phyloP scores from a whole-genome alignment of 2,888 invertebrate species.

The Aporophyla nigra region DNA sequence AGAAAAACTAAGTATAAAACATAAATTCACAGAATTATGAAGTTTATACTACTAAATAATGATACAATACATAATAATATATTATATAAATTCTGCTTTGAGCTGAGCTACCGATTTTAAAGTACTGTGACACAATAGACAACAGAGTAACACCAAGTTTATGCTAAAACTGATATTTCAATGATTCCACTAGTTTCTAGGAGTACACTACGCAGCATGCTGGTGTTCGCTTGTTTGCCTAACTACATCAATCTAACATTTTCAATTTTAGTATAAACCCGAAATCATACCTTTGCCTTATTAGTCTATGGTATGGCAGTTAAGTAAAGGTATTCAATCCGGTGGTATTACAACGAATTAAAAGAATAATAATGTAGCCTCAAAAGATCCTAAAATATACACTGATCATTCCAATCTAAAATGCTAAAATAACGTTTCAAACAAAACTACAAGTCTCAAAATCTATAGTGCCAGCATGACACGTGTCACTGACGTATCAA shows the following conservation, averaged over 20 bases:
- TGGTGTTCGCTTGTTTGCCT: conserved; percentile 18
- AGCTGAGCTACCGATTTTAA: conserved; percentile 57
- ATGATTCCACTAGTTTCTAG: conserved; percentile 23
- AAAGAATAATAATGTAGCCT: conserved; percentile 73
- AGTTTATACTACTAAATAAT: conserved; percentile 55
- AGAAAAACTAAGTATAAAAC: conserved; percentile 65
- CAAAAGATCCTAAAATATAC: conserved; percentile 72
- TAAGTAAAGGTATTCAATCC: conserved; percentile 61
- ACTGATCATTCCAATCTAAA: conserved; percentile 69
- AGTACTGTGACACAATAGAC: conserved; percentile 58
- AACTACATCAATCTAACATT: conserved; percentile 29
- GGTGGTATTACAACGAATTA: conserved; percentile 67
- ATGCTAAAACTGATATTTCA: conserved; percentile 54
- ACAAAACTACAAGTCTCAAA: conserved; percentile 66
- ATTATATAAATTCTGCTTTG: conserved; percentile 63
- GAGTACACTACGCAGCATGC: conserved; percentile 26
- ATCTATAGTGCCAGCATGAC: conserved; percentile 58
- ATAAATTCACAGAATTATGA: conserved; percentile 64
- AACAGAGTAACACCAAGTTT: conserved; percentile 51
- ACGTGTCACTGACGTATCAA: conserved; percentile 59
- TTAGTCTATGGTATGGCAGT: conserved; percentile 69
- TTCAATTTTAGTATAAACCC: conserved; percentile 59
- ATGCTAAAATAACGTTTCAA: conserved; percentile 66
- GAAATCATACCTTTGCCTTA: conserved; percentile 60
- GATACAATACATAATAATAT: conserved; percentile 54